These are phyloP conservation scores for Psophia crepitans DNA, from an alignment of 2,113 vertebrate species.

Conservation along the genomic window DNA sequence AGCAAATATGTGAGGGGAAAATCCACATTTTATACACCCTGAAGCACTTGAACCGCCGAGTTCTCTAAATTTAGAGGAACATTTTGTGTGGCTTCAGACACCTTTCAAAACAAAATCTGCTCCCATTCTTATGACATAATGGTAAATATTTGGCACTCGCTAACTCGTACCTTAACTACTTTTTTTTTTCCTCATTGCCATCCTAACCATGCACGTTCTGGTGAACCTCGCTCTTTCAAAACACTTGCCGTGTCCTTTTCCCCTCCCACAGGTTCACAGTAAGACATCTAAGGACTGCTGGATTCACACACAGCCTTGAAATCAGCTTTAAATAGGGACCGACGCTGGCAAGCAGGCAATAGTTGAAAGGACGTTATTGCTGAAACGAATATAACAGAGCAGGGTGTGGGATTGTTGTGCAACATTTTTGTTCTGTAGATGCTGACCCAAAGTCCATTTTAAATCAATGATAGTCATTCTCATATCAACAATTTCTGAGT, in stretches of 20 bases:
- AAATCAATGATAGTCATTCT: not conserved
- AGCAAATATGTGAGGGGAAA: conserved; percentile 58
- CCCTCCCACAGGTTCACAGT: not conserved
- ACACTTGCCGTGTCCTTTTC: not conserved
- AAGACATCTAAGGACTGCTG: not conserved
- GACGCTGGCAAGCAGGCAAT: not conserved
- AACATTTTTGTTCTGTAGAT: not conserved
- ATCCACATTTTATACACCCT: conserved; percentile 61
- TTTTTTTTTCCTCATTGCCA: not conserved
- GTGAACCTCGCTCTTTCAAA: not conserved
- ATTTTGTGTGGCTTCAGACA: not conserved
- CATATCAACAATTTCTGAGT: not conserved
- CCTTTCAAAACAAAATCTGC: conserved; percentile 1
- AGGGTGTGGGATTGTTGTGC: not conserved
- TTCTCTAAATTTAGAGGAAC: conserved; percentile 42
- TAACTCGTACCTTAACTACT: not conserved
- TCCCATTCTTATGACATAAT: not conserved
- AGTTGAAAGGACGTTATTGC: not conserved
- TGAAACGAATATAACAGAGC: not conserved
- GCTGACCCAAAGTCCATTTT: not conserved
- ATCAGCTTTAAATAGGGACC: not conserved
- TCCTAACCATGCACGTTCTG: not conserved
- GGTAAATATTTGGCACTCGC: conserved; percentile 32
- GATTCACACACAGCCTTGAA: not conserved
- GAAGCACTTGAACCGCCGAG: conserved; percentile 43